These are phyloP conservation scores for Exaiptasia diaphana DNA, from an alignment of 64 coral and sea anemone species.

Conservation along the genomic window DNA sequence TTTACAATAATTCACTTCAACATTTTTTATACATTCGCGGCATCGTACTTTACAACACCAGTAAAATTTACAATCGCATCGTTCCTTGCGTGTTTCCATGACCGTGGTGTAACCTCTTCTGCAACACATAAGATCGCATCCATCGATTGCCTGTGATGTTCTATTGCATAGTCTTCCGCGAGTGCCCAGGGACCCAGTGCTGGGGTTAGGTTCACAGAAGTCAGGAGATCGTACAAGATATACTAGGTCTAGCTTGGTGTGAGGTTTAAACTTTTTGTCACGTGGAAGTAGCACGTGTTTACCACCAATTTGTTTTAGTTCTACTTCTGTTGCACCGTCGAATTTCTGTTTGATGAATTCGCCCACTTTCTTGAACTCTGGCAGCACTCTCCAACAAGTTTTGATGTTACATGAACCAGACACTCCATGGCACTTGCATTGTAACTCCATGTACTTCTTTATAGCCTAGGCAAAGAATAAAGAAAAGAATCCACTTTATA, in stretches of 20 bases:
- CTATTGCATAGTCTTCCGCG: slow-evolving; percentile 70
- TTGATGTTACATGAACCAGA: slow-evolving; percentile 89
- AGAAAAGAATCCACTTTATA: no score
- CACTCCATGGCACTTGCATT: slow-evolving; percentile 95
- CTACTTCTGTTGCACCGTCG: slow-evolving; percentile 82
- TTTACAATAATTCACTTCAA: slow-evolving; percentile 79
- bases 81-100: slow-evolving; percentile 20
- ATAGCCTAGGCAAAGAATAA: slow-evolving; percentile 47
- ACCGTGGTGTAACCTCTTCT: slow-evolving; percentile 48
- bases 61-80: slow-evolving; percentile 70
- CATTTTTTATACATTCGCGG: slow-evolving; percentile 44
- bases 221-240: slow-evolving; percentile 70
- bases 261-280: slow-evolving; percentile 64
- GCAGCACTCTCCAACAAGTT: slow-evolving; percentile 88
- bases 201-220: slow-evolving; percentile 60
- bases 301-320: slow-evolving; percentile 42
- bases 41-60: slow-evolving; percentile 84
- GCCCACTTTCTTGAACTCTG: slow-evolving; percentile 61
- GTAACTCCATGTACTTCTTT: slow-evolving; percentile 42
- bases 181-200: slow-evolving; percentile 70
- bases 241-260: slow-evolving; percentile 65
- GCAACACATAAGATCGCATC: slow-evolving; percentile 84
- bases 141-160: slow-evolving; percentile 75
- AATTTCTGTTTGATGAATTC: slow-evolving; percentile 88
- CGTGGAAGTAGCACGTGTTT: slow-evolving; percentile 50